Evolutionary conservation across 1,140 invertebrate species (phyloP), one percentile per base, ranked within the genome.

Genomic region (Galendromus occidentalis): DNA sequence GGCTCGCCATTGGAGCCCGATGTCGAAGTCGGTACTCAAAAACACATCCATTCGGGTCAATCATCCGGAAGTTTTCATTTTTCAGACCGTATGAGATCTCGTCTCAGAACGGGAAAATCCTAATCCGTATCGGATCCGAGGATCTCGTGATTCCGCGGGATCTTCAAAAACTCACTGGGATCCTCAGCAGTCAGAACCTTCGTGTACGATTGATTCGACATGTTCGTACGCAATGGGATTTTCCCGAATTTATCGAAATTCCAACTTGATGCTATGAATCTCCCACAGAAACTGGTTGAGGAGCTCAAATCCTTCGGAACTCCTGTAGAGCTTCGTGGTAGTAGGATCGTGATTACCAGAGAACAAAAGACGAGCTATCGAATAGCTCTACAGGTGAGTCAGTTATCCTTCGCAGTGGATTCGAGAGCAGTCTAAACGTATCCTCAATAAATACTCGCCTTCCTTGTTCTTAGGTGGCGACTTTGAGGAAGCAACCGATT

Each of bases 281-380:
- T 47, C 7, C 45, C 28, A 5, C 33, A 59, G 51, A 59, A 25
- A 25, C 25, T 59, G 4, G 51, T 59, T 20, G 12, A 2, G 12
- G 51, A 59, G 9, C 20, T 59, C 17, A 59, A 59, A 22, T 59
- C 51, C 6, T 59, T 59, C 51, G 51, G 51, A 25, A 33, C 51
- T 17, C 51, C 51, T 1, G 33, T 59, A 18, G 51, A 59, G 25
- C 22, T 59, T 14, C 51, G 51, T 1, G 51, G 51, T 1, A 29
- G 25, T 22, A 17, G 51, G 20, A 25, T 59, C 20, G 51, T 59
- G 12, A 25, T 59, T 14, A 59, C 51, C 14, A 59, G 51, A 22
- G 51, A 59, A 33, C 51, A 59, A 59, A 59, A 25, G 12, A 59
- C 51, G 33, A 59, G 51, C 20, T 59, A 59, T 9, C 25, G 51